Evolutionary conservation across 2,797 vertebrate species (phyloP), one percentile per base, ranked within the genome.

Genomic region (Pampus argenteus): DNA sequence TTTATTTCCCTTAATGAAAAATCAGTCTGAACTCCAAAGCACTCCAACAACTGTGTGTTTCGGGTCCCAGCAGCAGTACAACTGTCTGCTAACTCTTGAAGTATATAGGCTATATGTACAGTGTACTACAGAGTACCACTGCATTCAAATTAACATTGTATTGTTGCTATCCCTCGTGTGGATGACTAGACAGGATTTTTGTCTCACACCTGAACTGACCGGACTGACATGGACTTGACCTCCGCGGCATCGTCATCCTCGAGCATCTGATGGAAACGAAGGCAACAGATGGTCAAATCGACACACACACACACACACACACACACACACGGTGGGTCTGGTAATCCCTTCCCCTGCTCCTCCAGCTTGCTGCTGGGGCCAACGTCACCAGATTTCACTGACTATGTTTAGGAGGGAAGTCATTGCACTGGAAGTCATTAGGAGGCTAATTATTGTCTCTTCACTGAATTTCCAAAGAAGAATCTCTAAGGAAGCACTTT

Each of bases 261-360:
- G 0, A 71, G 60, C 45, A 66, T 70, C 45, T 61, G 66, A 83
- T 71, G 36, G 71, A 86, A 88, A 86, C 71, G 79, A 85, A 90
- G 76, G 67, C 86, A 88, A 78, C 90, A 93, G 89, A 92, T 91
- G 91, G 86, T 84, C 23, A 42, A 66, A 78, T 80, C 67, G 61
- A 58, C 76, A 81, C 40, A 18, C 15, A 17, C 34, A 36, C 34
- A 36, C 34, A 36, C 34, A 36, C 34, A 36, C 36, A 40, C 36
- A 40, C 36, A 40, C 36, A 40, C 36, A 40, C 36, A 40, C 36
- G 62, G 69, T 51, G 68, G 26, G 45, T 57, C 55, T 58, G 45
- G 28, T 83, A 60, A 86, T 90, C 84, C 74, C 48, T 68, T 71
- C 78, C 67, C 55, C 14, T 20, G 3, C 64, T 74, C 38, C 70